Conservation (phyloP, 2,888 invertebrate genomes). For the Dilophus febrilis region DNA sequence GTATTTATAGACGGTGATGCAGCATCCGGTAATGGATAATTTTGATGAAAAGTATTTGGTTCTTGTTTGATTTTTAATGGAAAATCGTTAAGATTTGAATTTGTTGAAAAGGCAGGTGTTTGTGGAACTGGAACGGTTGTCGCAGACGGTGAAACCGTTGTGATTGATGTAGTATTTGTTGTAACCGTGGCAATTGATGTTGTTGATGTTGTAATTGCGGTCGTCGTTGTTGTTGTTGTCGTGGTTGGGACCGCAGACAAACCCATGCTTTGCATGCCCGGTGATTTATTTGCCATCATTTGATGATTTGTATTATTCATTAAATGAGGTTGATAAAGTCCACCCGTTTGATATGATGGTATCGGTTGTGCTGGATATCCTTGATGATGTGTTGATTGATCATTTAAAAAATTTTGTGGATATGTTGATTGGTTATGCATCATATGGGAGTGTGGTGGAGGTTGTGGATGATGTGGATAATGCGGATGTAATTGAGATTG, state of each 20-base stretch:
- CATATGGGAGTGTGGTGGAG: not conserved
- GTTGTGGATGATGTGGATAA: conserved; percentile 1
- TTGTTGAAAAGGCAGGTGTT: not conserved
- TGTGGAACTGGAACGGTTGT: not conserved
- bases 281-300: not conserved
- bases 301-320: not conserved
- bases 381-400: not conserved
- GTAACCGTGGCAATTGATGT: no score
- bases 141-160: not conserved
- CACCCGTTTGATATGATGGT: not conserved
- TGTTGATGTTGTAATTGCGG: conserved; percentile 5
- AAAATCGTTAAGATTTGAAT: not conserved
- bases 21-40: no score
- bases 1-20: no score
- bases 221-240: conserved; percentile 10
- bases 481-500: not conserved
- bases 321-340: not conserved
- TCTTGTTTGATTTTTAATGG: conserved; percentile 3
- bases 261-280: no score
- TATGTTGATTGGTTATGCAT: not conserved
- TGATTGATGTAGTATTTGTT: conserved; percentile 7
- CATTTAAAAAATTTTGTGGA: not conserved
- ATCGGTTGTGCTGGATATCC: not conserved
- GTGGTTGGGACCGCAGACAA: conserved; percentile 2
- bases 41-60: not conserved